Evolutionary conservation across 2,888 invertebrate species (phyloP).

Genomic region (Entomobrya proxima): DNA sequence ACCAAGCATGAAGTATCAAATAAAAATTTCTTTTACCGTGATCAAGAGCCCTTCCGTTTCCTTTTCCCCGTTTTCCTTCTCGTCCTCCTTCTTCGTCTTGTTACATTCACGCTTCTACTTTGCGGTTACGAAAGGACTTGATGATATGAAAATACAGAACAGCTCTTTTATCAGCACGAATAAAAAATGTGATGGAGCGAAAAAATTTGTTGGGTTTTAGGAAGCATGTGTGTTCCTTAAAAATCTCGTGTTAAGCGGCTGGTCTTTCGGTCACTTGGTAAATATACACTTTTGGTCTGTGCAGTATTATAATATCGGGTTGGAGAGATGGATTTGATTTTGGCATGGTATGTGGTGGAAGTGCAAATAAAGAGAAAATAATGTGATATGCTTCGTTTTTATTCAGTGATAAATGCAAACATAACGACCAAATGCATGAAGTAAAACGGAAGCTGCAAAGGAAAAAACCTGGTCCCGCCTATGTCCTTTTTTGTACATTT

Average conservation of each 20-base stretch:
- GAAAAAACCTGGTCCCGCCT: slow-evolving; percentile 24
- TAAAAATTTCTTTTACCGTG: slow-evolving; percentile 27
- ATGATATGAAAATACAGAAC: slow-evolving; percentile 17
- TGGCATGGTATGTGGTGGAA: slow-evolving; percentile 46
- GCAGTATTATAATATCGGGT: neutral
- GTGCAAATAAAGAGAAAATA: slow-evolving; percentile 62
- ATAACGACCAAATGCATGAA: slow-evolving; percentile 27
- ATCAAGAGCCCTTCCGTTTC: slow-evolving; percentile 37
- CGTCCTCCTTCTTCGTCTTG: neutral
- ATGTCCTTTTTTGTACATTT: slow-evolving; percentile 2
- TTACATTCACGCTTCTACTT: slow-evolving; percentile 2
- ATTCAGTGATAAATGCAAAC: slow-evolving; percentile 57
- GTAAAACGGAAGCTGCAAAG: slow-evolving; percentile 28
- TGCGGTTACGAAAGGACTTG: neutral
- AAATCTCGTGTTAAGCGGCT: neutral
- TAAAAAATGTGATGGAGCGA: no score
- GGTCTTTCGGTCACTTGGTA: neutral
- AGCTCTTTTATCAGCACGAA: no score
- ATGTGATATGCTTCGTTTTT: slow-evolving; percentile 56
- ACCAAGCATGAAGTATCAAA: slow-evolving; percentile 45
- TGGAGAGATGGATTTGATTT: slow-evolving; percentile 55
- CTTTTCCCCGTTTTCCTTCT: slow-evolving; percentile 2
- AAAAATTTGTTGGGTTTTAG: slow-evolving; percentile 16
- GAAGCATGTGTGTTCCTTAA: slow-evolving; percentile 12
- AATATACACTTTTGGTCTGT: neutral